phyloP scores from a whole-genome alignment of 2,113 vertebrate genomes.

The Suncus etruscus region DNA sequence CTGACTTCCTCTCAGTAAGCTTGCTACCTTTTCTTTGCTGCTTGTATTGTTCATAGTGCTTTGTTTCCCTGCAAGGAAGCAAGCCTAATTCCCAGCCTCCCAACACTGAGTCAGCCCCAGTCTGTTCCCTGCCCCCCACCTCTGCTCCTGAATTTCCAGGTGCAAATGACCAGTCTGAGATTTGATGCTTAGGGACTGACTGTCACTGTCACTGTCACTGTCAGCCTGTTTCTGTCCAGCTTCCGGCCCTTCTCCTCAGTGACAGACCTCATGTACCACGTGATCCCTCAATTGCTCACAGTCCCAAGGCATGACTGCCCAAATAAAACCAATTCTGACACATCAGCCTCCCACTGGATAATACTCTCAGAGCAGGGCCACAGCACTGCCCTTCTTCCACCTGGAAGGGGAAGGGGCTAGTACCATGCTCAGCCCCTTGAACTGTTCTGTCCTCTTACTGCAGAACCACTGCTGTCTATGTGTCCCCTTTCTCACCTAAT shows the following conservation, averaged over 20 bases:
- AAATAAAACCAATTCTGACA: too few species aligned
- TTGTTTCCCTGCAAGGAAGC: constrained; percentile 26
- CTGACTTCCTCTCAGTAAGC: neutral
- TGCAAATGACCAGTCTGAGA: neutral
- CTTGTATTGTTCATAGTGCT: neutral
- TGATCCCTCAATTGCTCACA: neutral
- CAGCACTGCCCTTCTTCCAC: too few species aligned
- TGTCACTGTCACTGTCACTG: constrained; percentile 30
- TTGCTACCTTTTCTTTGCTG: constrained; percentile 14
- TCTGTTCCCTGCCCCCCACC: neutral
- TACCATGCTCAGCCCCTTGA: neutral
- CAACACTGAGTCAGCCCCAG: neutral
- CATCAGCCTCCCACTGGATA: too few species aligned
- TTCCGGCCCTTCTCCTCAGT: constrained; percentile 5
- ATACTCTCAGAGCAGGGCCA: too few species aligned
- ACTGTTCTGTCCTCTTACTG: neutral
- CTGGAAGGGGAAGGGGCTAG: neutral
- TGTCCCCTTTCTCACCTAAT: neutral
- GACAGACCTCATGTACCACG: neutral
- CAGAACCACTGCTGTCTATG: neutral
- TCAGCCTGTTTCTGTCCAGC: neutral
- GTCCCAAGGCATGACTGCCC: too few species aligned
- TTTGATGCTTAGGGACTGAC: neutral
- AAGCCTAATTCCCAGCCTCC: constrained; percentile 59
- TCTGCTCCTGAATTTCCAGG: neutral